A percentile compares a stretch with the other conserved stretches of the same genome.
These are phyloP conservation scores for Thamnophis elegans DNA, from an alignment of 2,797 vertebrate genomes.

Conservation along the genomic window DNA sequence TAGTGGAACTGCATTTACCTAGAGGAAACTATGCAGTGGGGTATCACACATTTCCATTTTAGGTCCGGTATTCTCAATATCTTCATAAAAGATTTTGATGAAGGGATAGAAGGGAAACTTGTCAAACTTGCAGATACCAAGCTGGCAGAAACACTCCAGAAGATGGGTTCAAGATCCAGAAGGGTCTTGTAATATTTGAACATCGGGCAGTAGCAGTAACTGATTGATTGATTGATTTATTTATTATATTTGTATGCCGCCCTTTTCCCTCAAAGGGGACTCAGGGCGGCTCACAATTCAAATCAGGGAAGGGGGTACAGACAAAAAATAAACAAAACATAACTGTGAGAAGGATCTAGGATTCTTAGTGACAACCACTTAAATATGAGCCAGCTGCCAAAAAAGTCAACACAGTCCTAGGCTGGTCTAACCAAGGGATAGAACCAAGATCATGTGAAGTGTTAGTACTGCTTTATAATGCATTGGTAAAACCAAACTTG, in stretches of 20 bases:
- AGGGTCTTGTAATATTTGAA: background rate
- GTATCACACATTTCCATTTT: background rate
- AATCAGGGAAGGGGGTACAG: too few relatives aligned
- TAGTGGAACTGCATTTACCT: background rate
- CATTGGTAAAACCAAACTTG: background rate
- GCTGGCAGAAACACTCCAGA: background rate
- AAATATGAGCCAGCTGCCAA: background rate
- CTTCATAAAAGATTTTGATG: background rate
- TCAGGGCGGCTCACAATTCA: too few relatives aligned
- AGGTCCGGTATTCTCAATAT: background rate
- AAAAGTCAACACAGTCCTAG: background rate
- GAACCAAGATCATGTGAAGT: background rate
- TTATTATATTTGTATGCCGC: too few relatives aligned
- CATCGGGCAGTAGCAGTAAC: background rate
- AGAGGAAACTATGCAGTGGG: background rate
- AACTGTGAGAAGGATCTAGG: background rate
- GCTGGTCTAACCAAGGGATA: background rate
- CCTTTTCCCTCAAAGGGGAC: too few relatives aligned
- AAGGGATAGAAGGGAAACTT: background rate
- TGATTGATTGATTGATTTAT: too few relatives aligned
- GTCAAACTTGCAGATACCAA: background rate
- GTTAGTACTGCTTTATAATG: background rate
- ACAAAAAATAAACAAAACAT: too few relatives aligned
- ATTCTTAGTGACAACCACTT: background rate
- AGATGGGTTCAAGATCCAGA: background rate